Evolutionary conservation across 2,888 invertebrate genomes (phyloP), one percentile per base, ranked within the genome.

Genomic region (Platycheirus albimanus): DNA sequence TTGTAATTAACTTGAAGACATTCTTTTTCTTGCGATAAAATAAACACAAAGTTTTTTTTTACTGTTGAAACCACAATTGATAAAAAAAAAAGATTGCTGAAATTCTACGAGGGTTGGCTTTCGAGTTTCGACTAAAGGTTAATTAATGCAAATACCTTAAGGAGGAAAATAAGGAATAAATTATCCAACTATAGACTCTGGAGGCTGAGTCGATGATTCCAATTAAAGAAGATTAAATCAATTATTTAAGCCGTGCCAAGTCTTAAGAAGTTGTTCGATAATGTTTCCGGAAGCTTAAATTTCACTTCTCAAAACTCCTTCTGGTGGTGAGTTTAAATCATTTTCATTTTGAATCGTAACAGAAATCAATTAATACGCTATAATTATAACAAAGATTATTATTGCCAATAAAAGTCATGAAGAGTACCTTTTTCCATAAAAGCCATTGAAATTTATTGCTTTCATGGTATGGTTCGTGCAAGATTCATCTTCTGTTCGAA

Each of bases 1-100:
- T 83, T 83, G 72, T 83, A 83, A 83, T 83, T 83, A 83, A 83
- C 78, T 83, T 74, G 72, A 78, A 74, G 78, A 74, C 64, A 49
- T 30, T 43, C 56, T 78, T 77, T n/a, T n/a, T n/a, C 69, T 67
- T 15, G 41, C 56, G 61, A 78, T 74, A 83, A 78, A 83, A 56
- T 78, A 77, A 83, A 83, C 83, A 83, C 78, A 78, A 74, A 78
- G 63, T 78, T 83, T 63, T 72, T 64, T 69, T 64, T 49, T 7
- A 52, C 72, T 71, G 67, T 56, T 61, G 54, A 71, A 58, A 70
- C 76, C 64, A 58, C 80, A 76, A 80, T 76, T 80, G 76, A 70
- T 75, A 56, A 69, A 80, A 52, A 24, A n/a, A 54, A 71, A 83
- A 49, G n/a, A 61, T 38, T 38, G 36, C 13, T 38, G 2, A 7